Conservation (phyloP, 2,113 vertebrate species). For the Silurus glanis region DNA sequence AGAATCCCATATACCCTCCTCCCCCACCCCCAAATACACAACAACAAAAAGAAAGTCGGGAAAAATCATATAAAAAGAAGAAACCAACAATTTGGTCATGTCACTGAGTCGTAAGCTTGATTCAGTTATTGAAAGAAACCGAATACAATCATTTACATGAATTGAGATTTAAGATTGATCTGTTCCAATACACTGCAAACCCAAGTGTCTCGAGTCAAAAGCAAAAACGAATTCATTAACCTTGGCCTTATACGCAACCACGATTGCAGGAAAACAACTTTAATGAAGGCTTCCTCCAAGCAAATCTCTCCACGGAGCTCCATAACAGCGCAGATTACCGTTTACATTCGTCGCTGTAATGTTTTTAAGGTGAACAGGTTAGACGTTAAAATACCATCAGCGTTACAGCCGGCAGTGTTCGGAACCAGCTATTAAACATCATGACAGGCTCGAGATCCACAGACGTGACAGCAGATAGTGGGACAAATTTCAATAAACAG, state of each 20-base stretch:
- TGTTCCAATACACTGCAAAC: too few species aligned
- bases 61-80: too few species aligned
- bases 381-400: slow-evolving; percentile 1
- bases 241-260: not conserved
- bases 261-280: slow-evolving; percentile 9
- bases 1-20: too few species aligned
- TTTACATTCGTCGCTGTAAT: slow-evolving; percentile 14
- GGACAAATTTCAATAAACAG: not conserved
- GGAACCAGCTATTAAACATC: slow-evolving; percentile 14
- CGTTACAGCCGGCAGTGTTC: not conserved
- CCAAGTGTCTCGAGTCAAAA: too few species aligned
- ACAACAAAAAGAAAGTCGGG: too few species aligned
- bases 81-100: too few species aligned
- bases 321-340: slow-evolving; percentile 5
- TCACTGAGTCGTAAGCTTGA: too few species aligned
- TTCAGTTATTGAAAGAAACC: too few species aligned
- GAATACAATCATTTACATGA: too few species aligned
- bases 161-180: too few species aligned
- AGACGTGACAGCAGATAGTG: slow-evolving; percentile 14
- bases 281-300: slow-evolving; percentile 2
- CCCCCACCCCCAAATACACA: too few species aligned
- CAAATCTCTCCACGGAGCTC: not conserved
- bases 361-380: slow-evolving; percentile 27
- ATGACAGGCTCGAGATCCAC: not conserved
- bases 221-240: too few species aligned